These are phyloP conservation scores for Silurus meridionalis DNA, from an alignment of 2,113 vertebrate species.

Conservation along the genomic window DNA sequence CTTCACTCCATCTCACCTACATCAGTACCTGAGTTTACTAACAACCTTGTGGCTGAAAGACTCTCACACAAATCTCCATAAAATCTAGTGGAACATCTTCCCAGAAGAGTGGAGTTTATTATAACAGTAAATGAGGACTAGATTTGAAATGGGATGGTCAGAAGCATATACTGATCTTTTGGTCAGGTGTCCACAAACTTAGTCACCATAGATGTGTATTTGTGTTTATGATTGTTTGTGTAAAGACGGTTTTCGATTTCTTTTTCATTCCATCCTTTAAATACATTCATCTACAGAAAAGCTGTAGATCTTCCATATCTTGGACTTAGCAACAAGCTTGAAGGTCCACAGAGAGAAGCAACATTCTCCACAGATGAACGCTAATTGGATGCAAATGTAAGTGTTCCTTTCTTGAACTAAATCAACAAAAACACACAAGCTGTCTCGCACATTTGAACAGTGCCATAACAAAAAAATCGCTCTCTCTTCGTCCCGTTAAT, in stretches of 20 bases:
- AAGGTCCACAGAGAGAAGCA: neutral
- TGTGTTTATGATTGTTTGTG: constrained; percentile 5
- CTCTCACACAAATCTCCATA: no score
- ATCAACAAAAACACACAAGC: constrained; percentile 33
- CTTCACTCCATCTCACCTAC: no score
- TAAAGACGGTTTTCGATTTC: neutral
- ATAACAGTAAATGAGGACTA: no score
- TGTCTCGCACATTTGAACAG: constrained; percentile 20
- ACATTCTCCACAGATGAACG: neutral
- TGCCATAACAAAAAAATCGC: neutral
- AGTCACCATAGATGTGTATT: neutral
- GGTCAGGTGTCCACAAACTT: no score
- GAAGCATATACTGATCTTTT: no score
- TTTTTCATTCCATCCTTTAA: constrained; percentile 11
- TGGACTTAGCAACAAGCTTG: neutral
- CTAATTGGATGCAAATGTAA: neutral
- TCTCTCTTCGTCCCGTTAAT: neutral
- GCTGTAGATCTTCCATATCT: neutral
- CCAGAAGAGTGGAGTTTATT: no score
- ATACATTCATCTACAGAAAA: neutral
- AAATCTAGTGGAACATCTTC: no score
- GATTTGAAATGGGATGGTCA: no score
- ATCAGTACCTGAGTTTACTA: no score
- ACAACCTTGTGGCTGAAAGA: no score
- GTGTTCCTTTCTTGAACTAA: neutral